phyloP scores from a whole-genome alignment of 2,888 invertebrate species.

The Ashinkailepas kermadecensis region DNA sequence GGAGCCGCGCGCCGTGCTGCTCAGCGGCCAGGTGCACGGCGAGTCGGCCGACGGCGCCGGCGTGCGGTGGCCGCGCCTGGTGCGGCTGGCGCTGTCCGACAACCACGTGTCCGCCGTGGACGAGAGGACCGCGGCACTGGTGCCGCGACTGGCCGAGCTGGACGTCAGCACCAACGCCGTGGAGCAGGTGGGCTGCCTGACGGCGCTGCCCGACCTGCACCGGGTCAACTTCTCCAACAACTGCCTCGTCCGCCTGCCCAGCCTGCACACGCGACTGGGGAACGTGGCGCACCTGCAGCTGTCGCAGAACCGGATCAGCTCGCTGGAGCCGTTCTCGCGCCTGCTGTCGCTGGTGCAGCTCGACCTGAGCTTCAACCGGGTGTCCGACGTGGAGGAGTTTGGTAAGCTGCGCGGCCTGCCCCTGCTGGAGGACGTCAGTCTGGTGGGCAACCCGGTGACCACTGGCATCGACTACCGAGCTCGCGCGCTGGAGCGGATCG shows the following conservation, averaged over 20 bases:
- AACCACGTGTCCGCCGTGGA: slow-evolving; percentile 56
- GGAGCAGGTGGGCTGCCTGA: slow-evolving; percentile 62
- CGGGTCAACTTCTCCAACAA: slow-evolving; percentile 73
- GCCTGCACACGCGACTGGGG: slow-evolving; percentile 76
- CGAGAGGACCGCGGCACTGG: slow-evolving; percentile 61
- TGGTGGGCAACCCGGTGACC: slow-evolving; percentile 85
- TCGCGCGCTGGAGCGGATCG: slow-evolving; percentile 79
- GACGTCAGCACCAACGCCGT: slow-evolving; percentile 72
- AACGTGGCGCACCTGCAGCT: slow-evolving; percentile 78
- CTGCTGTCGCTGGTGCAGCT: slow-evolving; percentile 77
- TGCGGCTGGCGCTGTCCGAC: slow-evolving; percentile 43
- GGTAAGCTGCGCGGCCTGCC: slow-evolving; percentile 71
- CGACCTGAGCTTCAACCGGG: slow-evolving; percentile 77
- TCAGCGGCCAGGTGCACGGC: slow-evolving; percentile 31
- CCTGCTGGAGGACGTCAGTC: slow-evolving; percentile 72
- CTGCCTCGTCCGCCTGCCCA: slow-evolving; percentile 59
- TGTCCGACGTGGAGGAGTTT: slow-evolving; percentile 72
- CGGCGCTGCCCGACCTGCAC: slow-evolving; percentile 66
- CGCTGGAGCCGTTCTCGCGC: slow-evolving; percentile 65
- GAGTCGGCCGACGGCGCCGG: slow-evolving; percentile 33
- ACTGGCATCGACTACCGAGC: slow-evolving; percentile 80
- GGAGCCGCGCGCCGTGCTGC: slow-evolving; percentile 29
- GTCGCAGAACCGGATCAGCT: slow-evolving; percentile 70
- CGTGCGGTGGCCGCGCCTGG: slow-evolving; percentile 44
- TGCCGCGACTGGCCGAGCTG: slow-evolving; percentile 60